Conservation (phyloP, 2,888 invertebrate species). For the Cryptus armator region DNA sequence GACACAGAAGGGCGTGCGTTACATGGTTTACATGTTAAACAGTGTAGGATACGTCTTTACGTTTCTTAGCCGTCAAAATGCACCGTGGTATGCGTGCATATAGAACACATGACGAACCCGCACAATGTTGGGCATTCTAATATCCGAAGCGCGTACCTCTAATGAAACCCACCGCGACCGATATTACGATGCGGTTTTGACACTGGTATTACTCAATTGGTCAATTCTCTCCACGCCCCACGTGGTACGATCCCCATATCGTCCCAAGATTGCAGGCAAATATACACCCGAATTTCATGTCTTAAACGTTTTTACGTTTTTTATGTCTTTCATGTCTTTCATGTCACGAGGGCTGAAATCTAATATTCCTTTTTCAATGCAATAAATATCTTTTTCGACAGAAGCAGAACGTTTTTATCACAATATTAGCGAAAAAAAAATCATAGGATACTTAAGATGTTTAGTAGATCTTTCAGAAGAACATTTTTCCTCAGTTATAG, state of each 20-base stretch:
- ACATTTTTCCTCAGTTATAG: not conserved
- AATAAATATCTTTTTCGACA: not conserved
- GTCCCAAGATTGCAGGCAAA: not conserved
- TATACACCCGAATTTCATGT: not conserved
- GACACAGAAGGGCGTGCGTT: too few relatives aligned
- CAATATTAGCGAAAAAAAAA: not conserved
- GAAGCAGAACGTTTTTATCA: not conserved
- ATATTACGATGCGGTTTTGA: slow-evolving; percentile 74
- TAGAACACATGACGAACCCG: slow-evolving; percentile 61
- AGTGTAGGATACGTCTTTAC: too few relatives aligned
- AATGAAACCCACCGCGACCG: slow-evolving; percentile 77
- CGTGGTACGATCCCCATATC: not conserved
- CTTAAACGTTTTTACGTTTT: too few relatives aligned
- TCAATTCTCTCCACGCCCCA: slow-evolving; percentile 30
- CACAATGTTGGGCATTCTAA: slow-evolving; percentile 81
- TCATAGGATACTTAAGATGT: not conserved
- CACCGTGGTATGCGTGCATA: slow-evolving; percentile 12
- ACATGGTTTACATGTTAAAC: too few relatives aligned
- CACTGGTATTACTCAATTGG: slow-evolving; percentile 64
- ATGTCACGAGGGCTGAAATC: too few relatives aligned
- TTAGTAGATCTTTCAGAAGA: not conserved
- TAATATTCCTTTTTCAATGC: too few relatives aligned
- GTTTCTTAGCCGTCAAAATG: not conserved
- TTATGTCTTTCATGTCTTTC: too few relatives aligned
- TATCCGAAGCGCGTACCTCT: slow-evolving; percentile 77